A percentile compares a stretch with the other conserved stretches of the same genome.
phyloP scores from a whole-genome alignment of 1,140 invertebrate species.

The Papilio machaon region DNA sequence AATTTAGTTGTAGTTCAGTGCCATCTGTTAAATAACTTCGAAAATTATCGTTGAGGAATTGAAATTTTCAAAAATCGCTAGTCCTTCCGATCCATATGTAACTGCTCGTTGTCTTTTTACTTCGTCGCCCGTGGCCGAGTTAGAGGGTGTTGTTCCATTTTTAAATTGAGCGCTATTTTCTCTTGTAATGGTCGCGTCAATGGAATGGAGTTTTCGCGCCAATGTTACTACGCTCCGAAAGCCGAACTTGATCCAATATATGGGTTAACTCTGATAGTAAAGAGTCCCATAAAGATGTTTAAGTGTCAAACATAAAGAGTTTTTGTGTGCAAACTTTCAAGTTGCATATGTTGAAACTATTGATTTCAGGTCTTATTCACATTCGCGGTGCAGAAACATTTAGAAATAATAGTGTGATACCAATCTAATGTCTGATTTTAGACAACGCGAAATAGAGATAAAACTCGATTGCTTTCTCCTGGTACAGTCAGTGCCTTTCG shows the following conservation, averaged over 20 bases:
- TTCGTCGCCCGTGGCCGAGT: constrained; percentile 74
- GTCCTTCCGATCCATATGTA: not conserved
- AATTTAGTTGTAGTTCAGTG: not conserved
- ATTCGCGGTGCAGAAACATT: too few relatives aligned
- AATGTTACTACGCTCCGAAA: constrained; percentile 32
- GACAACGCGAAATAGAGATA: too few relatives aligned
- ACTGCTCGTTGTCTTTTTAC: constrained; percentile 64
- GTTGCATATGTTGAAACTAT: too few relatives aligned
- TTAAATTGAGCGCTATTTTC: constrained; percentile 65
- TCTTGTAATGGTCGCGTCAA: constrained; percentile 56
- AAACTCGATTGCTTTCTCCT: too few relatives aligned
- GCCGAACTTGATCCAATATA: constrained; percentile 27
- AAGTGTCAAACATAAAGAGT: not conserved
- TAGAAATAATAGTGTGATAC: too few relatives aligned
- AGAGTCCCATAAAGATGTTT: not conserved
- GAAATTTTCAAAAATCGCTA: constrained; percentile 3
- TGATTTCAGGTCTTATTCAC: too few relatives aligned
- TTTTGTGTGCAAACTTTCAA: too few relatives aligned
- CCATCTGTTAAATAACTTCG: not conserved
- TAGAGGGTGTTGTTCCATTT: constrained; percentile 77
- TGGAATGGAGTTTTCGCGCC: constrained; percentile 57
- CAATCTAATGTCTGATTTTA: too few relatives aligned
- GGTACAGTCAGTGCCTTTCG: too few relatives aligned
- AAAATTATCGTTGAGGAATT: constrained; percentile 26
- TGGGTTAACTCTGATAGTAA: not conserved